Base-by-base conservation (phyloP, 2,797 vertebrate genomes). In the Pantherophis alleghaniensis region DNA sequence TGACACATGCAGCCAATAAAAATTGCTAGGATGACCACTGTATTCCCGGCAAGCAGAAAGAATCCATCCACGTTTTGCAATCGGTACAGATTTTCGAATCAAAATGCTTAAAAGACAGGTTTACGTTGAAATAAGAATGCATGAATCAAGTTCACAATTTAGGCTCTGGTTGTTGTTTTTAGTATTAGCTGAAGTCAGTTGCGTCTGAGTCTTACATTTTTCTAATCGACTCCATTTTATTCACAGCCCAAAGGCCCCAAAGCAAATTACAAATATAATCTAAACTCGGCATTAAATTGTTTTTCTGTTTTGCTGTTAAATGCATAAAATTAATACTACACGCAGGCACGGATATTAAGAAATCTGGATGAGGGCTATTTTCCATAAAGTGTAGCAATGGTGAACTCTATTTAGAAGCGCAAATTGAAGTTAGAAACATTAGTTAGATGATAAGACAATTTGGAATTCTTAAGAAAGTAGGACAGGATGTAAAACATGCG, bases 41-140 rank as follows among this genome's bases (percentile, higher is more conserved):
- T 94, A 86, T 91, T 93, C 93, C 32, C 91, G 59, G 55, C 89
- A 92, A 96, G 95, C 95, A 96, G 94, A 32, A 95, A 92, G 63
- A 61, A 93, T 93, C 37, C 92, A 91, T 95, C 95, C 86, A 63
- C 42, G 42, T 42, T 42, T 42, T 42, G 95, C 95, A 96, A 87
- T 93, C 89, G 26, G 92, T 95, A 91, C 91, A 87, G 94, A 95
- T 96, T 88, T 95, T 88, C 95, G 96, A 97, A 96, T 95, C 96
- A 95, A 97, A 96, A 96, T 96, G 86, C 88, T 56, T 94, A 91
- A 93, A 86, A 93, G 93, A 93, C 69, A 95, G 94, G 95, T 95
- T 96, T 94, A 94, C 95, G 96, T 91, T 97, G 96, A 96, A 97
- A 95, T 92, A 96, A 96, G 96, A 97, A 51, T 95, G 79, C 96